Percentiles rank a stretch among this genome's conserved stretches.
phyloP scores from a whole-genome alignment of 2,113 vertebrate species.

The Labeo catla region DNA sequence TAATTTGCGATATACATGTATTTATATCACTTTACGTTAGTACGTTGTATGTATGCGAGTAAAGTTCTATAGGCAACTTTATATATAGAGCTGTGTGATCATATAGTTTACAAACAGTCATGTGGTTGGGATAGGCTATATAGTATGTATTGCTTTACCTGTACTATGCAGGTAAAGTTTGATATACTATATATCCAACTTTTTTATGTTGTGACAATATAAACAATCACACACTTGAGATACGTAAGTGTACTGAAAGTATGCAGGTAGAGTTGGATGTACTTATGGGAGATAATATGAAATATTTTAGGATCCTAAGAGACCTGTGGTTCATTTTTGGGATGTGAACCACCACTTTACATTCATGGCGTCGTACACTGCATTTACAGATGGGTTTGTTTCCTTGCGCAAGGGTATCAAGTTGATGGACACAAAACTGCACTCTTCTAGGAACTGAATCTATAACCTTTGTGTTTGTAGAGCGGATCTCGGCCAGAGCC shows the following conservation, averaged over 20 bases:
- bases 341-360: neutral
- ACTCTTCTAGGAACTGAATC: neutral
- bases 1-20: too few species aligned
- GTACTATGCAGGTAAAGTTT: neutral
- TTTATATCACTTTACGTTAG: too few species aligned
- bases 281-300: neutral
- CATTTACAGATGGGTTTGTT: conserved; percentile 9
- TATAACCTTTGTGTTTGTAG: neutral
- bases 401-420: neutral
- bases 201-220: too few species aligned
- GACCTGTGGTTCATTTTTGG: neutral
- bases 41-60: too few species aligned
- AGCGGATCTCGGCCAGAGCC: neutral
- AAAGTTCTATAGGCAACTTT: too few species aligned
- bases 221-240: neutral
- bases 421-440: neutral
- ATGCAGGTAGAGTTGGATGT: too few species aligned
- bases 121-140: neutral
- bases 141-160: neutral
- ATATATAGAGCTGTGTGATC: neutral
- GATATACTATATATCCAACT: too few species aligned
- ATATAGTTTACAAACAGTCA: neutral
- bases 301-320: neutral
- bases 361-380: neutral
- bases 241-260: neutral